Evolutionary conservation across 1,140 invertebrate genomes (phyloP).

Genomic region (Drosophila ironensis): DNA sequence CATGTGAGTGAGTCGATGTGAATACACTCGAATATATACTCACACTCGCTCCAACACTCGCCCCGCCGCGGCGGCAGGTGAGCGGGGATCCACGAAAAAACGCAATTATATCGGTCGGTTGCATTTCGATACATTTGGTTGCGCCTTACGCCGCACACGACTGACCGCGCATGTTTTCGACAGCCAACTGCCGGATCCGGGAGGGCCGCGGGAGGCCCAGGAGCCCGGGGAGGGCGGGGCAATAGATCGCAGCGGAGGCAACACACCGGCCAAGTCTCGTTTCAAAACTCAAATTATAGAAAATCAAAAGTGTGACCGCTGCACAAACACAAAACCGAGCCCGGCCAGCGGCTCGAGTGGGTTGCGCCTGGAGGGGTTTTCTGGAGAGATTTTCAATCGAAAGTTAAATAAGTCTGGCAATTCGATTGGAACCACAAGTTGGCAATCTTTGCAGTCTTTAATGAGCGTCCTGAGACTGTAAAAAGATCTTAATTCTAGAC

Average conservation of each 20-base stretch:
- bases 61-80: background rate
- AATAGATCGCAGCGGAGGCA: constrained; percentile 29
- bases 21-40: constrained; percentile 34
- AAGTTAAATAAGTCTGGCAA: too few species aligned
- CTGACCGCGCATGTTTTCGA: constrained; percentile 81
- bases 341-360: background rate
- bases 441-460: too few species aligned
- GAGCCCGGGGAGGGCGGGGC: constrained; percentile 31
- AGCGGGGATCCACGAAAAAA: constrained; percentile 65
- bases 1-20: constrained; percentile 53
- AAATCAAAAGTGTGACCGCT: constrained; percentile 78
- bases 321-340: constrained; percentile 46
- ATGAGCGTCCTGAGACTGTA: too few species aligned
- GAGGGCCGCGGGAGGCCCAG: constrained; percentile 27
- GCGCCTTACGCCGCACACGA: constrained; percentile 81
- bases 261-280: constrained; percentile 46
- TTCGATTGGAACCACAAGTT: too few species aligned
- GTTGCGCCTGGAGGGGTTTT: background rate
- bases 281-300: constrained; percentile 77
- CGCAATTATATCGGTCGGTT: constrained; percentile 81
- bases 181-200: constrained; percentile 3
- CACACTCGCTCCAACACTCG: constrained; percentile 2
- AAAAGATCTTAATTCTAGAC: too few species aligned
- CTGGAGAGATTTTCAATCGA: background rate
- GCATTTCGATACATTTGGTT: constrained; percentile 81